A percentile compares a stretch with the other conserved stretches of the same genome.
Evolutionary conservation across 2,888 invertebrate genomes (phyloP).

Genomic region (Papilio elwesi): DNA sequence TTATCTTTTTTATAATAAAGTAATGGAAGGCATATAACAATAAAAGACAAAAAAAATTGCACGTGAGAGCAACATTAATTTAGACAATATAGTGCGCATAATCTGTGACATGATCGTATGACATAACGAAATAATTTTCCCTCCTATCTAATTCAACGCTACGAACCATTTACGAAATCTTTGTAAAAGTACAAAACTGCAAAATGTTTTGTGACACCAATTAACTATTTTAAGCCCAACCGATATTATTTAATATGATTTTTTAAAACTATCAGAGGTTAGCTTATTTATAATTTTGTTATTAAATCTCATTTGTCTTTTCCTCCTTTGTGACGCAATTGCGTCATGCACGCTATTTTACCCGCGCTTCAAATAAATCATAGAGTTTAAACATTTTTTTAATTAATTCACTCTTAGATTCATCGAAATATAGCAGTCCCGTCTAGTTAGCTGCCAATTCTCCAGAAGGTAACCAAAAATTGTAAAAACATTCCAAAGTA

Average conservation of each 20-base stretch:
- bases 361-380: no score
- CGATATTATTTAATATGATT: neutral
- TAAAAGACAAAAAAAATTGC: slow-evolving; percentile 1
- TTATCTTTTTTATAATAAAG: neutral
- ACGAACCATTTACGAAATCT: neutral
- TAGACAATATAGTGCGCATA: neutral
- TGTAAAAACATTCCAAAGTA: no score
- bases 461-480: no score
- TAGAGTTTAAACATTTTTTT: no score
- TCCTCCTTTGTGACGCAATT: no score
- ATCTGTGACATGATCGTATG: neutral
- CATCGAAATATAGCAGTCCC: no score
- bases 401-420: no score
- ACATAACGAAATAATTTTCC: slow-evolving; percentile 4
- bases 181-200: slow-evolving; percentile 36
- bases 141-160: slow-evolving; percentile 4
- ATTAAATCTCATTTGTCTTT: no score
- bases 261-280: neutral
- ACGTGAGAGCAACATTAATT: neutral
- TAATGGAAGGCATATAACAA: neutral
- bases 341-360: no score
- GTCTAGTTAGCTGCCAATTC: no score
- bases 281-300: no score
- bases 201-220: slow-evolving; percentile 29
- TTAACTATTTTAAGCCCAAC: slow-evolving; percentile 1